Evolutionary conservation across 1,140 invertebrate genomes (phyloP), one percentile per base, ranked within the genome.

Genomic region (Colletes gigas): DNA sequence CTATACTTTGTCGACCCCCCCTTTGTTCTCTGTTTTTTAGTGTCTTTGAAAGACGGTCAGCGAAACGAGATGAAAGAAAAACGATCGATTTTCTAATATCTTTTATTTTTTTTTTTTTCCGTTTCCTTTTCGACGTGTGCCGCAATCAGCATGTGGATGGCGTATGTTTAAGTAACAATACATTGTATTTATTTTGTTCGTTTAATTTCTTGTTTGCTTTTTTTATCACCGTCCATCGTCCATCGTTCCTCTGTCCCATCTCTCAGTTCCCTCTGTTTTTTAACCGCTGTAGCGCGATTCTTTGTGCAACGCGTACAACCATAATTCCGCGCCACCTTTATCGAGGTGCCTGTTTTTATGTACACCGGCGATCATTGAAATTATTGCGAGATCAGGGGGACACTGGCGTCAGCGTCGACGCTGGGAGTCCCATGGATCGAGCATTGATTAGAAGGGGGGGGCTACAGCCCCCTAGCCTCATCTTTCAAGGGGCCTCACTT

Each of bases 111-210:
- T 78, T 63, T 59, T 78, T 78, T 75, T 68, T 52, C 80, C 72
- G 77, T 82, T 85, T 78, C 15, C 63, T 75, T 55, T 78, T 75
- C 47, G 70, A 77, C 77, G 69, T 79, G 75, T 66, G 74, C 59
- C 44, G 69, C 77, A 68, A 75, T 86, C 71, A 88, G 86, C 81
- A 88, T 88, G 86, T 84, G 85, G 77, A 85, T 84, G 85, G 77
- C 83, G 60, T 88, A 87, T 87, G 87, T 88, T 81, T 59, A 78
- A 83, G 81, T 88, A 88, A 88, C 75, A 88, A 88, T 87, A 87
- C 59, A 87, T 88, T 79, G 81, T 88, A 88, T 88, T 88, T 88
- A 88, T 88, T 88, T 88, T 88, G 86, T 88, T 88, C 86, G 87
- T 88, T 88, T 88, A 88, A 88, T 83, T 88, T 83, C 54, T 85